phyloP scores from a whole-genome alignment of 2,113 vertebrate species.

The Anthoscopus minutus region DNA sequence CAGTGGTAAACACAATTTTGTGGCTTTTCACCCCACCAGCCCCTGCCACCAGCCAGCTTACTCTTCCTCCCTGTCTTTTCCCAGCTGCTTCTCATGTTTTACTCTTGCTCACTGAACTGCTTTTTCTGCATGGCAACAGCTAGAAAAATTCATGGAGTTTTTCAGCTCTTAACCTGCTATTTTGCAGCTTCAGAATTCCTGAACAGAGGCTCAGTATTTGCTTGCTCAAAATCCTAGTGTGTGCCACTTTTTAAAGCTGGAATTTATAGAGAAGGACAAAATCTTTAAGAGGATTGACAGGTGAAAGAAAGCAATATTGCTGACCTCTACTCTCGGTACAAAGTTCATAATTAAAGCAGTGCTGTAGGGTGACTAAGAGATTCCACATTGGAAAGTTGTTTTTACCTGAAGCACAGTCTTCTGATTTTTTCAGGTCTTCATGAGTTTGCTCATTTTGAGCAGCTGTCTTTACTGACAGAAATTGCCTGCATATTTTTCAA shows the following conservation, averaged over 20 bases:
- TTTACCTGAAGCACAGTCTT: background rate
- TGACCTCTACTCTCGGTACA: background rate
- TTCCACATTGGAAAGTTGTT: background rate
- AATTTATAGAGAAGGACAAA: background rate
- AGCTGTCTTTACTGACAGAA: background rate
- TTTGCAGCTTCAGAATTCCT: background rate
- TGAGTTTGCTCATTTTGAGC: background rate
- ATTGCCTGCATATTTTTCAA: background rate
- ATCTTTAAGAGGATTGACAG: background rate
- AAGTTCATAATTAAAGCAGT: background rate
- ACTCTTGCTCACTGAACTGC: background rate
- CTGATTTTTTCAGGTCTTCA: background rate
- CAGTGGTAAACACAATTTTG: rapidly evolving
- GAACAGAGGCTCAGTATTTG: background rate
- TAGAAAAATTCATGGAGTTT: background rate
- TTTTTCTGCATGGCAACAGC: background rate
- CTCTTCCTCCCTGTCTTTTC: background rate
- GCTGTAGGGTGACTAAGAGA: background rate
- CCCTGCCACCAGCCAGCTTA: background rate
- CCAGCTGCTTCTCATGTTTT: background rate
- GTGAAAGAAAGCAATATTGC: background rate
- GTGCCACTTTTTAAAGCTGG: background rate
- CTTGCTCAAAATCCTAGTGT: background rate
- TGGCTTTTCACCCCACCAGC: background rate
- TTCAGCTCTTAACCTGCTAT: background rate